Conservation (phyloP, 2,888 invertebrate genomes). For the Adelognathus sp. region DNA sequence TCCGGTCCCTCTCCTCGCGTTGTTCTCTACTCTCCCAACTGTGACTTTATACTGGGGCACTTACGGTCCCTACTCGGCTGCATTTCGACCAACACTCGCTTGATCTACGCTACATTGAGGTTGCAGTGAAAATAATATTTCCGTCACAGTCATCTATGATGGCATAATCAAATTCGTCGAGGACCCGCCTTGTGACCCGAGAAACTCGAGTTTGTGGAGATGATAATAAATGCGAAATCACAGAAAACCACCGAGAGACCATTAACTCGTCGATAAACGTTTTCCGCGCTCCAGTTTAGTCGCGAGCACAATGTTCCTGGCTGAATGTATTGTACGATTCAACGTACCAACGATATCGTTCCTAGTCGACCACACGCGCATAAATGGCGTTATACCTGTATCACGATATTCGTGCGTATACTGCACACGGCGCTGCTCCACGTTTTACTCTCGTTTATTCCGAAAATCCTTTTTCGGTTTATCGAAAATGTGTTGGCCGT, state of each 20-base stretch:
- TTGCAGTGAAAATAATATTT: no score
- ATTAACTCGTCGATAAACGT: conserved; percentile 41
- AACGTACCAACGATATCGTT: conserved; percentile 45
- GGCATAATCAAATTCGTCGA: neutral
- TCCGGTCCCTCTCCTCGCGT: no score
- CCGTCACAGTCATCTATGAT: no score
- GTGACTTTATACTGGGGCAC: no score
- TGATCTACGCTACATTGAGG: no score
- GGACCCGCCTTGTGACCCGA: neutral
- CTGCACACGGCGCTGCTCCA: neutral
- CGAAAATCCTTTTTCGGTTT: conserved; percentile 23
- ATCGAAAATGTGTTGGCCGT: conserved; percentile 15
- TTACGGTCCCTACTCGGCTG: no score
- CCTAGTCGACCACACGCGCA: conserved; percentile 38
- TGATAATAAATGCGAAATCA: conserved; percentile 48
- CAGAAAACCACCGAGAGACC: conserved; percentile 35
- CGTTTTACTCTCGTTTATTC: conserved; percentile 2
- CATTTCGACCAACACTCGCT: no score
- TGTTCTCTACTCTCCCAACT: no score
- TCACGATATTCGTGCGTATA: neutral
- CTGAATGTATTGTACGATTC: conserved; percentile 26
- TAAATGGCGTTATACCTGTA: conserved; percentile 15
- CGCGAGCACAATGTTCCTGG: neutral
- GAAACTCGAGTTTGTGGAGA: neutral
- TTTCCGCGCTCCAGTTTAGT: conserved; percentile 20